These are phyloP conservation scores for Triops cancriformis DNA, from an alignment of 1,140 invertebrate genomes.

Conservation along the genomic window DNA sequence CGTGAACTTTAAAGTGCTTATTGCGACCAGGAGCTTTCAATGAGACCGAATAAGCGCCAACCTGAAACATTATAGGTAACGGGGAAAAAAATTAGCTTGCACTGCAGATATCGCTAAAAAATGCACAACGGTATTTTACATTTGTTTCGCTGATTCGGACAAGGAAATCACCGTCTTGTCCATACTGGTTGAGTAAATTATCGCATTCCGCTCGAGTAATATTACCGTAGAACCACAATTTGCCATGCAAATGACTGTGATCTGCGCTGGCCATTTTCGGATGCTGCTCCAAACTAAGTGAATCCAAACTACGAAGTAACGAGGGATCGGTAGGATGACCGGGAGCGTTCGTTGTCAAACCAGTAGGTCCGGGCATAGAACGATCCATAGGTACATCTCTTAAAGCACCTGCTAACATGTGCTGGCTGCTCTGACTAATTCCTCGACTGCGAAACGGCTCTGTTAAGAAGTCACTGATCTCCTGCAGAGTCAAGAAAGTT, in stretches of 20 bases:
- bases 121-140: too few species aligned
- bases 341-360: not conserved
- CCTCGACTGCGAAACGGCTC: conserved; percentile 58
- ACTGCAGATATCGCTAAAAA: not conserved
- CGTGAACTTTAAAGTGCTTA: conserved; percentile 98
- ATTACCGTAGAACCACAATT: conserved; percentile 94
- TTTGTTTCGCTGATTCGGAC: conserved; percentile 98
- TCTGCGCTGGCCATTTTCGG: not conserved
- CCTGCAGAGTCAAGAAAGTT: conserved; percentile 41
- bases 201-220: conserved; percentile 93
- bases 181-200: conserved; percentile 82
- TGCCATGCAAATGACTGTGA: conserved; percentile 60
- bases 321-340: conserved; percentile 19
- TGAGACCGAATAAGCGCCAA: conserved; percentile 96
- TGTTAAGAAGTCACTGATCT: conserved; percentile 75
- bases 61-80: conserved; percentile 50
- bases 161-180: conserved; percentile 94
- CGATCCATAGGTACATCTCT: not conserved
- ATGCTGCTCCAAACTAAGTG: conserved; percentile 23
- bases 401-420: conserved; percentile 7
- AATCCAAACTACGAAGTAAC: conserved; percentile 28
- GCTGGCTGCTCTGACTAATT: conserved; percentile 17
- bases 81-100: conserved; percentile 27
- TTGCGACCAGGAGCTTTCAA: conserved; percentile 94
- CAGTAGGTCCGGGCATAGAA: not conserved